Percentiles rank a stretch among this genome's conserved stretches.
These are phyloP conservation scores for Mesocricetus auratus DNA, from an alignment of 2,113 vertebrate species.

Conservation along the genomic window DNA sequence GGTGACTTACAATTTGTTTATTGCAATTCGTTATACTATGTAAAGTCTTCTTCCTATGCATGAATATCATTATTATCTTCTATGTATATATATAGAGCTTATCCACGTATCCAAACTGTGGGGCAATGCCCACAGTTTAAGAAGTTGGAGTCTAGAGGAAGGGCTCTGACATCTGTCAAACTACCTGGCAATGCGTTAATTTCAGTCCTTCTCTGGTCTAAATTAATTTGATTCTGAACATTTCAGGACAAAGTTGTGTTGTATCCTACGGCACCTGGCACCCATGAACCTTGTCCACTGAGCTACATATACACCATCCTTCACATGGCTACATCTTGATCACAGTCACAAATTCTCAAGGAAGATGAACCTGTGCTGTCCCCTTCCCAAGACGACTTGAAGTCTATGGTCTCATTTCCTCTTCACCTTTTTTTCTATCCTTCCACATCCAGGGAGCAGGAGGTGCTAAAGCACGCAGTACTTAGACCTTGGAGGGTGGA, in stretches of 20 bases:
- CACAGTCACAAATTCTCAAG: background rate
- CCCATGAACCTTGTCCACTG: background rate
- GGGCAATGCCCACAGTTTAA: background rate
- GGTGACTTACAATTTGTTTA: too few species aligned
- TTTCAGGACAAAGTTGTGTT: background rate
- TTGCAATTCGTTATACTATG: too few species aligned
- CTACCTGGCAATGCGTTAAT: background rate
- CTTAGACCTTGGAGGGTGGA: background rate
- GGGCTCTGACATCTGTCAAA: background rate
- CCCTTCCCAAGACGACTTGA: background rate
- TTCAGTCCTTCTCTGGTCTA: background rate
- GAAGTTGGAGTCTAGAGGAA: background rate
- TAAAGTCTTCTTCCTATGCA: too few species aligned
- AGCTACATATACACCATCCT: too few species aligned
- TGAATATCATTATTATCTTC: too few species aligned
- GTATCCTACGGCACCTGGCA: background rate
- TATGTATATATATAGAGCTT: too few species aligned
- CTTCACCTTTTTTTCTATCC: background rate
- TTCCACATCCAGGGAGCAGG: background rate
- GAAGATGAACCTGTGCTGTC: background rate
- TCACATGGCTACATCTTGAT: rapidly evolving
- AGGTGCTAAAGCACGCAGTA: background rate
- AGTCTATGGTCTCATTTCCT: background rate
- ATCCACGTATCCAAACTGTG: background rate
- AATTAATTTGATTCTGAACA: background rate